Evolutionary conservation across 2,797 vertebrate genomes (phyloP).

Genomic region (Silurus lanzhouensis): DNA sequence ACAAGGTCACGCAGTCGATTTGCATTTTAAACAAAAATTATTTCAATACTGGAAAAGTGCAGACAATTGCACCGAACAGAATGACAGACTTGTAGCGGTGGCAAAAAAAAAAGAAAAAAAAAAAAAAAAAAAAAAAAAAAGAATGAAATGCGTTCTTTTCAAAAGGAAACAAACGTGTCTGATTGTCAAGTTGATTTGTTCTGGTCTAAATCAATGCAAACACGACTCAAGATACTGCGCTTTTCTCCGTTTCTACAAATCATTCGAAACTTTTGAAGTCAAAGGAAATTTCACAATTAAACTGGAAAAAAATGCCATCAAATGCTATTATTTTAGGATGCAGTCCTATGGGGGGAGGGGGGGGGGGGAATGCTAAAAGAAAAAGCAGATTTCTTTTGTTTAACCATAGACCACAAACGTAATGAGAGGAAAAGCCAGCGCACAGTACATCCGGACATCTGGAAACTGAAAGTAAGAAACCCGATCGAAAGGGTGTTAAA

Average conservation of each 20-base stretch:
- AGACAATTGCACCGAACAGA: constrained; percentile 2
- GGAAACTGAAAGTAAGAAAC: constrained; percentile 9
- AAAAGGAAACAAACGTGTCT: neutral
- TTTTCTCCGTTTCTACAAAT: neutral
- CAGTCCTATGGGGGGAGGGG: neutral
- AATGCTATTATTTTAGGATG: neutral
- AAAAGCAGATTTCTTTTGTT: constrained; percentile 53
- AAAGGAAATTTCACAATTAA: neutral
- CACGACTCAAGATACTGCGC: neutral
- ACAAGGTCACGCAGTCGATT: constrained; percentile 17
- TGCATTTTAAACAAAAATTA: constrained; percentile 23
- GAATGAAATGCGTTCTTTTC: neutral
- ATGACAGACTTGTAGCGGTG: neutral
- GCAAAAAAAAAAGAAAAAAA: too few species aligned
- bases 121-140: neutral
- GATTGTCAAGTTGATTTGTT: neutral
- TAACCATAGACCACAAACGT: constrained; percentile 44
- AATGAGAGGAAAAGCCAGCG: neutral
- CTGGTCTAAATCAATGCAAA: neutral
- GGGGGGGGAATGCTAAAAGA: constrained; percentile 52
- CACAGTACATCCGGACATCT: constrained; percentile 33
- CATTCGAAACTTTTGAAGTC: neutral
- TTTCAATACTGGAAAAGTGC: constrained; percentile 5
- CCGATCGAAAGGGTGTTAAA: constrained; percentile 28
- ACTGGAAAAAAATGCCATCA: neutral